A percentile compares a stretch with the other conserved stretches of the same genome.
Conservation (phyloP, 2,888 invertebrate species). For the Melolontha melolontha region DNA sequence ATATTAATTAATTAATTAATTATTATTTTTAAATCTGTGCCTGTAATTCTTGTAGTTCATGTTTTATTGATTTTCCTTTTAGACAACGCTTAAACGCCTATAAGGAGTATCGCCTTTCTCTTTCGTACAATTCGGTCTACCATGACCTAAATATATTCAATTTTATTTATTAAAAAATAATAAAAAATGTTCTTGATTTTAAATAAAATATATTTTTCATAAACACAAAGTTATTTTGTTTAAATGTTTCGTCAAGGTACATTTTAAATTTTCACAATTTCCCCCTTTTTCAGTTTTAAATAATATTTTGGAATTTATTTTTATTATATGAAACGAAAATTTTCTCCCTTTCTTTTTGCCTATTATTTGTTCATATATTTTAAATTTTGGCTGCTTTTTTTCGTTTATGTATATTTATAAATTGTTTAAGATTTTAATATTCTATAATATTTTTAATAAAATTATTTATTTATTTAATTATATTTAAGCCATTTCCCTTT, state of each 20-base stretch:
- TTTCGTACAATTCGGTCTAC: neutral
- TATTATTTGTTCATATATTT: no score
- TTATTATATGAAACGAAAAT: no score
- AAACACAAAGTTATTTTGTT: neutral
- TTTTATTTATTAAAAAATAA: neutral
- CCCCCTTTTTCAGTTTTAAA: no score
- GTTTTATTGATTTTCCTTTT: slow-evolving; percentile 23
- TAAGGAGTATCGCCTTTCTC: slow-evolving; percentile 31
- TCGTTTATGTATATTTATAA: no score
- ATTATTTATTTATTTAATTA: no score
- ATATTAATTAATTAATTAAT: slow-evolving; percentile 14
- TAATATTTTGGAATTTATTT: no score
- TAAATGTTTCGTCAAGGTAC: slow-evolving; percentile 1
- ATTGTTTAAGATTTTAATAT: no score
- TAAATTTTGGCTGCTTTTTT: no score
- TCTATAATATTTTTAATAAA: no score
- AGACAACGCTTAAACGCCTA: slow-evolving; percentile 11
- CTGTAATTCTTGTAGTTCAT: slow-evolving; percentile 1
- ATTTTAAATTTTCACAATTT: neutral
- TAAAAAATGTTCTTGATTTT: slow-evolving; percentile 8
- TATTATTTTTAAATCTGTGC: slow-evolving; percentile 12
- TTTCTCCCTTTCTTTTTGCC: no score
- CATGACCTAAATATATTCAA: neutral
- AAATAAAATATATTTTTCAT: neutral
- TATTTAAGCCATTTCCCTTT: no score